Conservation (phyloP, 1,140 invertebrate species). For the Conus ventricosus region DNA sequence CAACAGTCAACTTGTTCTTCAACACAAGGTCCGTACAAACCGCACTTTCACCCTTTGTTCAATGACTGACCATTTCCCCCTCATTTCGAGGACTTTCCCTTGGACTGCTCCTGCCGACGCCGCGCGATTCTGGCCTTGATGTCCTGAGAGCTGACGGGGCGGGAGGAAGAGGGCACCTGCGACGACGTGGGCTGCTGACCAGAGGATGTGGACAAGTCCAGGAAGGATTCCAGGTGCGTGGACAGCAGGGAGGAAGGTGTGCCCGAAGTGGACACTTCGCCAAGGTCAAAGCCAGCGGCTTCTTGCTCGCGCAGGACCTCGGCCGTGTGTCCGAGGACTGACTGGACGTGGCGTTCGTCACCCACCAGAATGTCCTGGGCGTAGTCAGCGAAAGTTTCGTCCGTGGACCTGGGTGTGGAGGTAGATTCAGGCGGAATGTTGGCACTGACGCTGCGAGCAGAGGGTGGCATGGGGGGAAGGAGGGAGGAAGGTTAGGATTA, state of each 20-base stretch:
- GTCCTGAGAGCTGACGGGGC: conserved; percentile 47
- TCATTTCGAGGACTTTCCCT: not conserved
- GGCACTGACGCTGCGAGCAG: not conserved
- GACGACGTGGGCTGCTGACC: not conserved
- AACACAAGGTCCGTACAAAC: not conserved
- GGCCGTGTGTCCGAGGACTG: not conserved
- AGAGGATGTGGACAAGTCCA: conserved; percentile 21
- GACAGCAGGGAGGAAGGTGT: conserved; percentile 29
- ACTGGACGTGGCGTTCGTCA: conserved; percentile 38
- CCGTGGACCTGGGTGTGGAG: conserved; percentile 4
- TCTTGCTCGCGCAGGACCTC: not conserved
- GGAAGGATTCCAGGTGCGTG: conserved; percentile 40
- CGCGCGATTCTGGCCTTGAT: conserved; percentile 45
- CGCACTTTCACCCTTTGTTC: no score
- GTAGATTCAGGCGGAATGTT: not conserved
- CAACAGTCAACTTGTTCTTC: no score
- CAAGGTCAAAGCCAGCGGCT: not conserved
- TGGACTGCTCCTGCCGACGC: conserved; percentile 23
- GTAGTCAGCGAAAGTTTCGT: conserved; percentile 38
- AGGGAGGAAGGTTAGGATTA: no score
- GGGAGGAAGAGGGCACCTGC: not conserved
- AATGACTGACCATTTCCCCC: no score
- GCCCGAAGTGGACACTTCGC: not conserved
- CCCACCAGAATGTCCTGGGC: conserved; percentile 39
- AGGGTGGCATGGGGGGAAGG: not conserved